A percentile compares a stretch with the other conserved stretches of the same genome.
These are phyloP conservation scores for Pyrgilauda ruficollis DNA, from an alignment of 2,113 vertebrate genomes.

Conservation along the genomic window DNA sequence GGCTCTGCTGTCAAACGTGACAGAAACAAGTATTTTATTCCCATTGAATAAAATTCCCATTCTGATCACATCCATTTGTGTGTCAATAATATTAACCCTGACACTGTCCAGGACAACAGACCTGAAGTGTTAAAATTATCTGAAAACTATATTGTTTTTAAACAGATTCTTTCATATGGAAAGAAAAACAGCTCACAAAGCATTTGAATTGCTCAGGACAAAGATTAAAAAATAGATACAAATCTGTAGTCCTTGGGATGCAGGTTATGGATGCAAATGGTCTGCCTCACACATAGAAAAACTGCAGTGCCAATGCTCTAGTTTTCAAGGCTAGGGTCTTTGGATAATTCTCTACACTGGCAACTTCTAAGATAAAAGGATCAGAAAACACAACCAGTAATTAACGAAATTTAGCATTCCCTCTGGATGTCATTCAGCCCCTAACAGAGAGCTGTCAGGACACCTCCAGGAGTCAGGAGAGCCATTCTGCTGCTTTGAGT, in stretches of 20 bases:
- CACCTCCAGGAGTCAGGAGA: not conserved
- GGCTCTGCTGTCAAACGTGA: slow-evolving; percentile 51
- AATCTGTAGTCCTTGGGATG: not conserved
- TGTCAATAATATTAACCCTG: slow-evolving; percentile 20
- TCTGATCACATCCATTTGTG: slow-evolving; percentile 39
- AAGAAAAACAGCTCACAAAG: not conserved
- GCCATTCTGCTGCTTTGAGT: not conserved
- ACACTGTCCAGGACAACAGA: slow-evolving; percentile 25
- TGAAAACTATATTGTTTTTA: not conserved
- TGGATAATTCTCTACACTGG: not conserved
- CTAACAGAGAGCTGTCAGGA: not conserved
- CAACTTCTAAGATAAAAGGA: not conserved
- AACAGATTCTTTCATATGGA: not conserved
- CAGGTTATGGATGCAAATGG: not conserved
- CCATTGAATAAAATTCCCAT: slow-evolving; percentile 27
- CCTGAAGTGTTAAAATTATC: not conserved
- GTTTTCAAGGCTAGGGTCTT: not conserved
- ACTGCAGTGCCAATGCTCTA: not conserved
- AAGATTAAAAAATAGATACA: not conserved
- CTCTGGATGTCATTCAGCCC: not conserved
- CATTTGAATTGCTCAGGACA: not conserved
- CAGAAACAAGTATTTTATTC: slow-evolving; percentile 69
- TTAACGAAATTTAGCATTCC: not conserved
- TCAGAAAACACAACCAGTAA: not conserved
- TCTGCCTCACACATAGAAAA: not conserved